These are phyloP conservation scores for Oryzaephilus surinamensis DNA, from an alignment of 1,140 invertebrate species.

Conservation along the genomic window DNA sequence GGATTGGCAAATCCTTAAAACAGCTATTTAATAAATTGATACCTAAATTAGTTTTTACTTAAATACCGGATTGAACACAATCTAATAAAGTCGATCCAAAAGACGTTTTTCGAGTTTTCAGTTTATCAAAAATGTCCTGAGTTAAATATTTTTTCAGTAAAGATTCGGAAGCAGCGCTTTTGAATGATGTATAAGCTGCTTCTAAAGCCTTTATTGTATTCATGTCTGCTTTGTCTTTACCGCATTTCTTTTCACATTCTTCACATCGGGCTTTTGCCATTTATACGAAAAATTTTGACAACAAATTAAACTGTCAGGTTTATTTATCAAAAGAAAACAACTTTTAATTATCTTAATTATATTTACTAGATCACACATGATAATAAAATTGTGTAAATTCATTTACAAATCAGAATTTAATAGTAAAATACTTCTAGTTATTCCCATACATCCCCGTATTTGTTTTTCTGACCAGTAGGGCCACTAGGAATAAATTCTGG, in stretches of 20 bases:
- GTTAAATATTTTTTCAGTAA: slow-evolving; percentile 65
- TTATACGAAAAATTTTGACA: slow-evolving; percentile 9
- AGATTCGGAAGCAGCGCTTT: slow-evolving; percentile 49
- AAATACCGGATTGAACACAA: slow-evolving; percentile 48
- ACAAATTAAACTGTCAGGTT: too few species aligned
- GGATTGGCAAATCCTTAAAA: slow-evolving; percentile 46
- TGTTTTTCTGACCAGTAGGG: slow-evolving; percentile 17
- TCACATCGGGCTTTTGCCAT: slow-evolving; percentile 19
- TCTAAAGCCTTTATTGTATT: slow-evolving; percentile 66
- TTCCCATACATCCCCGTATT: slow-evolving; percentile 23
- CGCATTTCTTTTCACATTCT: slow-evolving; percentile 29
- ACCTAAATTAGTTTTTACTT: background rate
- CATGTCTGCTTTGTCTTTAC: slow-evolving; percentile 33
- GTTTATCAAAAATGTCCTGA: slow-evolving; percentile 49
- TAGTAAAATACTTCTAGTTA: background rate
- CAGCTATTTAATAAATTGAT: slow-evolving; percentile 1
- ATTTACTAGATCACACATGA: too few species aligned
- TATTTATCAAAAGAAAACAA: too few species aligned
- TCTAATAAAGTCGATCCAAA: slow-evolving; percentile 52
- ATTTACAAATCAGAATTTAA: too few species aligned
- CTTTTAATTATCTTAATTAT: too few species aligned
- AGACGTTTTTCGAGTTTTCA: slow-evolving; percentile 49
- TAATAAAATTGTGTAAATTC: too few species aligned
- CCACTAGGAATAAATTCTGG: too few species aligned
- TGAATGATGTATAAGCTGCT: slow-evolving; percentile 48